Evolutionary conservation across 2,797 vertebrate species (phyloP).

Genomic region (Megaceryle alcyon): DNA sequence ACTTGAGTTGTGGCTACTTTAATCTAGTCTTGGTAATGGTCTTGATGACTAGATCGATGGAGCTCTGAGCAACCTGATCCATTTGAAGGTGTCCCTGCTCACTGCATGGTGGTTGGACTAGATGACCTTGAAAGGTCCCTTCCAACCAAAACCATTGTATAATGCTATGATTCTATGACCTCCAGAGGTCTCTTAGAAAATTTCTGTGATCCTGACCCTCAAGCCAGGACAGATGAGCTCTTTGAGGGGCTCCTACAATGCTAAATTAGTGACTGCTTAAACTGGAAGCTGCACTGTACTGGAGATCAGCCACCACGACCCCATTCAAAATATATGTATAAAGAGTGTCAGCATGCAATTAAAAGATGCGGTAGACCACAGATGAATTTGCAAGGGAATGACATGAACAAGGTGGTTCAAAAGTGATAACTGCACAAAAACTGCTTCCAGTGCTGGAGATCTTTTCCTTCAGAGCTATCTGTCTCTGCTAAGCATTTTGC

Average conservation of each 20-base stretch:
- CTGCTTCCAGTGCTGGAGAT: not conserved
- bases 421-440: not conserved
- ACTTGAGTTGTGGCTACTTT: not conserved
- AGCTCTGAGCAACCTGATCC: no score
- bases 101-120: no score
- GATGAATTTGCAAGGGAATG: not conserved
- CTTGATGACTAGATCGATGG: not conserved
- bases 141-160: no score
- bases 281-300: not conserved
- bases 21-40: not conserved
- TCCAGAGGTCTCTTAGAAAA: not conserved
- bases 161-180: not conserved
- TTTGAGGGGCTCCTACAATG: not conserved
- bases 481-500: not conserved
- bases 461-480: not conserved
- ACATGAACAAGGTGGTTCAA: not conserved
- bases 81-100: no score
- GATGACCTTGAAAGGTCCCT: no score
- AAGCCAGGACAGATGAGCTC: not conserved
- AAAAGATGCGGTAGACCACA: not conserved
- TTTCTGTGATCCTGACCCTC: not conserved
- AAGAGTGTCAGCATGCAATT: not conserved
- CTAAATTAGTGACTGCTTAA: not conserved
- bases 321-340: fast-evolving
- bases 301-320: not conserved